Evolutionary conservation across 2,797 vertebrate genomes (phyloP).

Genomic region (Capromys pilorides): DNA sequence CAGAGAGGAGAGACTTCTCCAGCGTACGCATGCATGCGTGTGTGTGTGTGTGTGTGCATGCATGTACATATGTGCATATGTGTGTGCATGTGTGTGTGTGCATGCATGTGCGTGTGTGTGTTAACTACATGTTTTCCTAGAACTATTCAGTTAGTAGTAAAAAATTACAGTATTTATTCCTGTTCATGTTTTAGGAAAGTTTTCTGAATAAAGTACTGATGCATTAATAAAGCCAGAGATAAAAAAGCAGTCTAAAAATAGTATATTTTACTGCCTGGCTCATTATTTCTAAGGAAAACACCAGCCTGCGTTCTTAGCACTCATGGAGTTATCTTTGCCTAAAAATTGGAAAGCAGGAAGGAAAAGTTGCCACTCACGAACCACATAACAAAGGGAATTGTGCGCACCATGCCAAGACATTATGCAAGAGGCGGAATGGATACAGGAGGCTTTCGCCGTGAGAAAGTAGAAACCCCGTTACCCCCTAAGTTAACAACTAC

Average conservation of each 20-base stretch:
- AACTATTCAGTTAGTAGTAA: slow-evolving; percentile 41
- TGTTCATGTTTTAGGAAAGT: slow-evolving; percentile 56
- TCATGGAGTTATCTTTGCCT: slow-evolving; percentile 64
- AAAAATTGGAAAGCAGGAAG: slow-evolving; percentile 43
- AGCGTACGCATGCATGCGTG: too few species aligned
- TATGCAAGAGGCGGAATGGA: slow-evolving; percentile 57
- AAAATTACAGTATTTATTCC: slow-evolving; percentile 66
- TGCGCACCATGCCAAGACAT: slow-evolving; percentile 25
- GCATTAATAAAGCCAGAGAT: slow-evolving; percentile 60
- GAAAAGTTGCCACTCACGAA: slow-evolving; percentile 52
- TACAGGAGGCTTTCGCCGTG: slow-evolving; percentile 60
- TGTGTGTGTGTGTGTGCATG: too few species aligned
- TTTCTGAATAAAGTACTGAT: slow-evolving; percentile 63
- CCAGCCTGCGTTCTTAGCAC: slow-evolving; percentile 53
- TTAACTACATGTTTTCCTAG: slow-evolving; percentile 4
- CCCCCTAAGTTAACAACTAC: slow-evolving; percentile 68
- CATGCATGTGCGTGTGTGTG: not conserved
- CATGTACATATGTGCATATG: too few species aligned
- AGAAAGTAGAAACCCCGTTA: slow-evolving; percentile 54
- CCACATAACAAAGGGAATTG: slow-evolving; percentile 18
- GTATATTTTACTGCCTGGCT: slow-evolving; percentile 38
- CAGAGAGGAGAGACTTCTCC: not conserved
- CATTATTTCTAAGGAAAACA: slow-evolving; percentile 51
- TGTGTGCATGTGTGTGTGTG: too few species aligned
- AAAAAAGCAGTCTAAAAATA: slow-evolving; percentile 65